Percentiles rank a stretch among this genome's conserved stretches.
These are phyloP conservation scores for Alcedo atthis DNA, from an alignment of 2,797 vertebrate genomes.

Conservation along the genomic window DNA sequence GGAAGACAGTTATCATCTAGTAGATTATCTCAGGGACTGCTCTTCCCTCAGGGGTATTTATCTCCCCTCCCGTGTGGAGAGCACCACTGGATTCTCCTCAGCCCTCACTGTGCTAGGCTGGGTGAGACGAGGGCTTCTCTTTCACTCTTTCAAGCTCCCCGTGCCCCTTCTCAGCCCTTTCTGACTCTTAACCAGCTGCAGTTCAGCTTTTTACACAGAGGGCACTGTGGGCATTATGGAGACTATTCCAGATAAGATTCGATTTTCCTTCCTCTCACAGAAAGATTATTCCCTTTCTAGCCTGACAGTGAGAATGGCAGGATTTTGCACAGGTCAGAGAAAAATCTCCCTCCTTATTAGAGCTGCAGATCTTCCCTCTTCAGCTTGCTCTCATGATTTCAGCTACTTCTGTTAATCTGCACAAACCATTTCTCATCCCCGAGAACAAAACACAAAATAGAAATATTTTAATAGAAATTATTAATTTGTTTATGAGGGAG, in stretches of 20 bases:
- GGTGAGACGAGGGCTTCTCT: neutral
- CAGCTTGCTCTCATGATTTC: constrained; percentile 26
- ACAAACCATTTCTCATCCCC: neutral
- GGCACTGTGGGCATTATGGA: neutral
- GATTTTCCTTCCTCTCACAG: neutral
- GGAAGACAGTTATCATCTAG: neutral
- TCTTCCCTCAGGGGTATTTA: neutral
- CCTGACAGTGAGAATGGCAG: neutral
- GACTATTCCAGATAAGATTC: constrained; percentile 3
- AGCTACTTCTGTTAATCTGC: constrained; percentile 40
- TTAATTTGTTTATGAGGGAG: constrained; percentile 41
- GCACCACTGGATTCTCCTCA: neutral
- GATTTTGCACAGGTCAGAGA: neutral
- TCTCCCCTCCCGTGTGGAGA: neutral
- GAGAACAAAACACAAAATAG: constrained; percentile 54
- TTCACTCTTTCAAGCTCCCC: neutral
- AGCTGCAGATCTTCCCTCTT: neutral
- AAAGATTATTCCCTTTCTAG: neutral
- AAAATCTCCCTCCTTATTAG: neutral
- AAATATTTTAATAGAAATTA: constrained; percentile 5
- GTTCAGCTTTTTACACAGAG: constrained; percentile 21
- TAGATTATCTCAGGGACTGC: neutral
- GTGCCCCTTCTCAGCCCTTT: neutral
- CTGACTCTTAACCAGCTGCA: neutral
- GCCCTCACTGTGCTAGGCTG: neutral